Base-by-base conservation (phyloP, 2,113 vertebrate species). In the Chroicocephalus ridibundus region DNA sequence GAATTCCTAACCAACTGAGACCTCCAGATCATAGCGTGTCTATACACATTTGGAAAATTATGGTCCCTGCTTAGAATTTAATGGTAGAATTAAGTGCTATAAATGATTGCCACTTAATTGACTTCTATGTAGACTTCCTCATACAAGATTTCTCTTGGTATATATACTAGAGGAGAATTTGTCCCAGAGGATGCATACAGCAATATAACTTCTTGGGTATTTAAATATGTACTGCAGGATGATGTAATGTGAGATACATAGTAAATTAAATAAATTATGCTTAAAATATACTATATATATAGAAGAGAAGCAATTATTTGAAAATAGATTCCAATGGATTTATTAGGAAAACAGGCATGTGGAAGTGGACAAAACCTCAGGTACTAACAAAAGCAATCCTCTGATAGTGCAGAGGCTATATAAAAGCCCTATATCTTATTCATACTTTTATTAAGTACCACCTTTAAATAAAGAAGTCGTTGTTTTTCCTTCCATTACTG, bases 91-190 rank as follows among this genome's bases (percentile, higher is more conserved):
- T 96, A 86, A 88, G 38, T 68, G 21, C 57, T 90, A 40, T 40
- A 91, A 92, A 71, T 82, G 72, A 93, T 47, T 76, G 77, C 26
- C 55, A 92, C 60, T 96, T 94, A 86, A 96, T 90, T 92, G 95
- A 78, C 51, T 96, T 88, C 85, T 32, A 70, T 55, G 68, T 70
- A 92, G 49, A 86, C 51, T 86, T 96, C 25, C 46, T 75, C 60
- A 52, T 88, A n/a, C 32, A 86, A 81, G 85, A 88, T 93, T 93
- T 93, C 82, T 91, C 71, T 66, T 77, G 40, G 10, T 88, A 36
- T 78, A 70, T 79, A n/a, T 57, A 51, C 32, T 58, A 70, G 32
- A 88, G 32, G 46, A 90, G 55, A 96, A 94, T 96, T 88, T 88
- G 26, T 94, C 82, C 90, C 93, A 77, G 11, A 68, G 85, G 75